Evolutionary conservation across 2,888 invertebrate genomes (phyloP).

Genomic region (Sarcophaga subvicina): DNA sequence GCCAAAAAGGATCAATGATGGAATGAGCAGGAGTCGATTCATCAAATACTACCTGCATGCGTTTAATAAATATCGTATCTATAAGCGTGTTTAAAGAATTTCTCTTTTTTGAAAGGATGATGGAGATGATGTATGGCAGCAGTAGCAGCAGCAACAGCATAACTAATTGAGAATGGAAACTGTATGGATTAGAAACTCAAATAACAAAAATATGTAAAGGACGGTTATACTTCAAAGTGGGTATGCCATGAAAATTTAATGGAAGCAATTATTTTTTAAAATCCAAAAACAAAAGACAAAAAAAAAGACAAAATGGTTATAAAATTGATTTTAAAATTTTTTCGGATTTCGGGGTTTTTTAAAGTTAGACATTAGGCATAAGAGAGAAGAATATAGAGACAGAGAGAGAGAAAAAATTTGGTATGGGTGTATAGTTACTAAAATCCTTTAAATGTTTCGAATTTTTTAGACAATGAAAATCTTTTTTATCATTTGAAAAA

Average conservation of each 20-base stretch:
- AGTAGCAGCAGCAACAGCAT: slow-evolving; percentile 46
- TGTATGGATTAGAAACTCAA: slow-evolving; percentile 22
- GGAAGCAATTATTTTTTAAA: slow-evolving; percentile 50
- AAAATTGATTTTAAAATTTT: too few relatives aligned
- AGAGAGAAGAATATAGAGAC: too few relatives aligned
- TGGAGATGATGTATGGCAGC: slow-evolving; percentile 1
- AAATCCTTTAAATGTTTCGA: slow-evolving; percentile 32
- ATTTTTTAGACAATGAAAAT: neutral
- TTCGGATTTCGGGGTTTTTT: too few relatives aligned
- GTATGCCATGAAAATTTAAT: slow-evolving; percentile 43
- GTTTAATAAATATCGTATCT: neutral
- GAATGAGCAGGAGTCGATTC: slow-evolving; percentile 22
- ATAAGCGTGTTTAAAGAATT: neutral
- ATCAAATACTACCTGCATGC: slow-evolving; percentile 40
- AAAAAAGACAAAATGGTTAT: too few relatives aligned
- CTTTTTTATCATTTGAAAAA: slow-evolving; percentile 11
- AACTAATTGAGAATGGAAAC: slow-evolving; percentile 55
- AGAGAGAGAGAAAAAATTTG: too few relatives aligned
- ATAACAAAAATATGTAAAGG: neutral
- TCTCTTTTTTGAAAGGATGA: neutral
- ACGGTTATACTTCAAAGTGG: slow-evolving; percentile 43
- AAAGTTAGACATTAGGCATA: too few relatives aligned
- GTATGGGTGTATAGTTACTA: too few relatives aligned
- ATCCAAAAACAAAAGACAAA: neutral
- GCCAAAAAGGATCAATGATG: slow-evolving; percentile 5